Evolutionary conservation across 2,888 invertebrate species (phyloP), one percentile per base, ranked within the genome.

Genomic region (Thereva unica): DNA sequence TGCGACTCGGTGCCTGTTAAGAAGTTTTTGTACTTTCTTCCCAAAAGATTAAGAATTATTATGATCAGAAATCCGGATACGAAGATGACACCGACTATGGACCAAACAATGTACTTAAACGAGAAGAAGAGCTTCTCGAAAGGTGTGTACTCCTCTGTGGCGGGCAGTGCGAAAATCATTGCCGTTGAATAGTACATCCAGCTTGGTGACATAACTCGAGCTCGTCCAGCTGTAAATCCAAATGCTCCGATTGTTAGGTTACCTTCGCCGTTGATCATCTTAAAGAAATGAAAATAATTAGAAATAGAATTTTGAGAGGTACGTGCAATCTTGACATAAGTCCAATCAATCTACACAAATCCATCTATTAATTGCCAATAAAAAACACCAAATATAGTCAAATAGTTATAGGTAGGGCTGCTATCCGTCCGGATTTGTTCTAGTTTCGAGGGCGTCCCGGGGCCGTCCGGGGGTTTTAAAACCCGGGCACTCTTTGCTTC

Each of bases 91-190:
- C 40, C n/a, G 7, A 70, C 45, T 4, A 63, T n/a, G 4, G 47
- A 23, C 70, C 70, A 70, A 34, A 70, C 53, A 1, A 37, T 23
- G 1, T 44, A 35, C 6, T 63, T 34, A 49, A 68, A 68, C 23
- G 70, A 68, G 8, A 67, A 47, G 44, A 68, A 54, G 34, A 70
- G 34, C 59, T 59, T 59, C 44, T 68, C 54, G 5, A 70, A 63
- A 6, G 68, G 12, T 10, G 61, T 59, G 7, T 68, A 67, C n/a
- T 61, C 40, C 34, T 10, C 4, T n/a, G 64, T 55, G 34, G 64
- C 41, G 23, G 70, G 61, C 5, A 53, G 9, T 38, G 66, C 64
- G 8, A 70, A 56, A 4, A 65, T 53, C 7, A 68, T 50, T 7
- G 56, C 54, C 1, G 67, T 42, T 23, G 54, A 40, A 8, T 54